A percentile compares a stretch with the other conserved stretches of the same genome.
Evolutionary conservation across 1,140 invertebrate genomes (phyloP).

Genomic region (Schmidtea mediterranea): DNA sequence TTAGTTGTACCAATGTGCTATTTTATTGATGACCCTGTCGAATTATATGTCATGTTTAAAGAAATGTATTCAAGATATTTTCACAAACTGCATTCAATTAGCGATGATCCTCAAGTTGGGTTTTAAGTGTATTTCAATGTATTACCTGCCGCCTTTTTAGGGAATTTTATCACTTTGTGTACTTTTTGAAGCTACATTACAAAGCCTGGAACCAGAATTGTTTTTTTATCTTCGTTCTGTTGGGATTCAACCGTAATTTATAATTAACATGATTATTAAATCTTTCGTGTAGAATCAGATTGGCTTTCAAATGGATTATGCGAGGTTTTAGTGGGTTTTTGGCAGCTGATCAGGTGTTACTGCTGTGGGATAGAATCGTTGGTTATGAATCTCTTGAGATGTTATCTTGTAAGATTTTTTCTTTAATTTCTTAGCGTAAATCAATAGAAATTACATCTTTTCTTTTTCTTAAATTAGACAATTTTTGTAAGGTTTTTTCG

Average conservation of each 20-base stretch:
- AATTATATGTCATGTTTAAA: conserved; percentile 60
- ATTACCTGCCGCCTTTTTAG: conserved; percentile 13
- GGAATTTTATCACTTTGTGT: conserved; percentile 30
- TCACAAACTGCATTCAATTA: conserved; percentile 61
- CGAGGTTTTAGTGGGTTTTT: conserved; percentile 70
- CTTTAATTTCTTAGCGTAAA: background rate
- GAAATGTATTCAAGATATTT: conserved; percentile 69
- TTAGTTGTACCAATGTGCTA: conserved; percentile 74
- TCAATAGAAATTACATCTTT: no score
- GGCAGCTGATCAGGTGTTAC: conserved; percentile 58
- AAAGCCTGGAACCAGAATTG: conserved; percentile 56
- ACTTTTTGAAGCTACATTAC: conserved; percentile 61
- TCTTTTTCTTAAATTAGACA: no score
- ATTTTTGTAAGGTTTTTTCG: no score
- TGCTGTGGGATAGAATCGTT: conserved; percentile 65
- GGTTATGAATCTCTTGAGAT: conserved; percentile 70
- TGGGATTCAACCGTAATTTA: conserved; percentile 60
- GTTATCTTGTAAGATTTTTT: conserved; percentile 31
- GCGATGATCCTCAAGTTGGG: conserved; percentile 59
- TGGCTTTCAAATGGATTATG: conserved; percentile 83
- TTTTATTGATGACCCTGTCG: conserved; percentile 55
- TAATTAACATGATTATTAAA: background rate
- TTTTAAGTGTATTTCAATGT: conserved; percentile 31
- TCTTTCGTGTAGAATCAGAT: conserved; percentile 37
- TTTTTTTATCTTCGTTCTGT: conserved; percentile 63